A percentile compares a stretch with the other conserved stretches of the same genome.
Conservation (phyloP, 2,888 invertebrate species). For the Cotesia congregata region DNA sequence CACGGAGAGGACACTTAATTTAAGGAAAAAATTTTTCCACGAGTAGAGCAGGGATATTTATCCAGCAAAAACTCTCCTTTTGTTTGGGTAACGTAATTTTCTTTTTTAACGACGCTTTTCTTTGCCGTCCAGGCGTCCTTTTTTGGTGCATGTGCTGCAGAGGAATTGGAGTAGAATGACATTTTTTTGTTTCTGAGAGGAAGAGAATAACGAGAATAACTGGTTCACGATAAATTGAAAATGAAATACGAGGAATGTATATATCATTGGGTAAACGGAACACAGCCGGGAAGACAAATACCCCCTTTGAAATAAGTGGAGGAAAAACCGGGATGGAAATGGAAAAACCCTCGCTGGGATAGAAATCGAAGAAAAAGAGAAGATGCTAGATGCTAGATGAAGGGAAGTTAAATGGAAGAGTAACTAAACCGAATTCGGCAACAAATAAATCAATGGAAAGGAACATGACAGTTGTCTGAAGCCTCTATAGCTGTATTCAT, state of each 20-base stretch:
- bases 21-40: slow-evolving; percentile 39
- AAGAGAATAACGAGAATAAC: not conserved
- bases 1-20: slow-evolving; percentile 29
- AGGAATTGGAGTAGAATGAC: not conserved
- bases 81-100: slow-evolving; percentile 1
- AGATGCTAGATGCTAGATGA: not conserved
- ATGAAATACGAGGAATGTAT: not conserved
- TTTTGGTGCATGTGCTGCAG: not conserved
- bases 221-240: not conserved
- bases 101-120: not conserved
- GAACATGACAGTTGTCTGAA: slow-evolving; percentile 3
- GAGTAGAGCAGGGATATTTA: slow-evolving; percentile 24
- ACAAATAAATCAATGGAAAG: slow-evolving; percentile 11
- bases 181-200: not conserved
- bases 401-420: slow-evolving; percentile 8
- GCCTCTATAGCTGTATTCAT: not conserved
- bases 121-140: not conserved
- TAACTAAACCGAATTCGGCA: slow-evolving; percentile 6
- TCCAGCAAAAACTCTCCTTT: slow-evolving; percentile 5
- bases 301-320: slow-evolving; percentile 1
- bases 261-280: slow-evolving; percentile 1
- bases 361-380: no score
- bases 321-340: slow-evolving; percentile 12
- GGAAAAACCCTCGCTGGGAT: not conserved
- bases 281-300: not conserved